phyloP scores from a whole-genome alignment of 1,140 invertebrate species.

The Solenopsis fugax region DNA sequence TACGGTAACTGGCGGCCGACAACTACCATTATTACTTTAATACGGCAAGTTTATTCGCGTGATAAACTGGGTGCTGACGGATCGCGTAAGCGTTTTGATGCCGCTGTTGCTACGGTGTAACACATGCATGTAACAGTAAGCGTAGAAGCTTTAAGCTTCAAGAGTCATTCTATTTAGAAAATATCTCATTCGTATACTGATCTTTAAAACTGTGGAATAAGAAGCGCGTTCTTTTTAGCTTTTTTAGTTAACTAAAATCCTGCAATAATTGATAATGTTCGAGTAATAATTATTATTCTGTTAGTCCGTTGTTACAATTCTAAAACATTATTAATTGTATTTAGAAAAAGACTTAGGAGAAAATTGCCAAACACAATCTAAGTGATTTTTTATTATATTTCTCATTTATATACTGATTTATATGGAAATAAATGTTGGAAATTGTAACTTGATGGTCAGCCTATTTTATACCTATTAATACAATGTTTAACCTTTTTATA shows the following conservation, averaged over 20 bases:
- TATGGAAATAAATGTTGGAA: too few relatives aligned
- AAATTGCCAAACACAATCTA: too few relatives aligned
- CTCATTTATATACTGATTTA: too few relatives aligned
- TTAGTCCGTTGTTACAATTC: background rate
- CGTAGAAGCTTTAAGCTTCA: background rate
- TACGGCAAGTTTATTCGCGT: conserved; percentile 52
- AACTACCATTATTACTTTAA: conserved; percentile 67
- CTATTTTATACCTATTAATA: too few relatives aligned
- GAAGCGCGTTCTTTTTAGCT: too few relatives aligned
- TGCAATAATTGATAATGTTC: background rate
- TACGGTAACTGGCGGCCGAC: conserved; percentile 24
- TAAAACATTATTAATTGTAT: background rate
- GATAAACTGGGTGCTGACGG: background rate
- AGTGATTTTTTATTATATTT: too few relatives aligned
- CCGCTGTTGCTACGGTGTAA: background rate
- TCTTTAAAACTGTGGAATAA: too few relatives aligned
- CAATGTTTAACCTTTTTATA: too few relatives aligned
- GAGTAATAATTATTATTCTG: too few relatives aligned
- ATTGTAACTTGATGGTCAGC: too few relatives aligned
- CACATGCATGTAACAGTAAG: background rate
- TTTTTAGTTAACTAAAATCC: background rate
- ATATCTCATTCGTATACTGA: background rate
- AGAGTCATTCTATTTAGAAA: background rate
- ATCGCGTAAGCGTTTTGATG: background rate
- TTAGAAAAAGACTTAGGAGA: background rate